Base-by-base conservation (phyloP, 2,888 invertebrate genomes). In the Tipula confusa region DNA sequence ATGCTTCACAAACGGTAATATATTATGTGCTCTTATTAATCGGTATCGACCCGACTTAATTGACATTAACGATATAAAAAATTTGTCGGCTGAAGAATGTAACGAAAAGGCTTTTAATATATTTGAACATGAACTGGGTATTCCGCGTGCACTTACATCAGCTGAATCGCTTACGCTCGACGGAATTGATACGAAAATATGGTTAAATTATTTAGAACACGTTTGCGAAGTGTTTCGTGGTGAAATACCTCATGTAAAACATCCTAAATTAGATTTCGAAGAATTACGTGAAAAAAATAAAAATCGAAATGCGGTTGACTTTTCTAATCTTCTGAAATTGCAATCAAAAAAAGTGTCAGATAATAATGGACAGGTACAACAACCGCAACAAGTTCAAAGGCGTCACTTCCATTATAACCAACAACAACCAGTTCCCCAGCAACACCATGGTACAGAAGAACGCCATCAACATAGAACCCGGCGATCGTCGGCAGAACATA, bases 171-270 rank as follows among this genome's bases (percentile, higher is more conserved):
- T 89, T 33, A 88, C 88, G 33, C 84, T 90, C 7, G 87, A 86
- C 13, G 87, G 87, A 38, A 85, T 89, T 4, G 90, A 90, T 84
- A 87, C 89, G 3, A 89, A 89, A 84, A 85, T 87, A n/a, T 90
- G 89, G 89, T 93, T 97, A 18, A 93, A 95, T 83, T 98, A 98
- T 88, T 91, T 98, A 85, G 93, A 95, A 82, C 95, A 97, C 89
- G 94, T 98, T 85, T 97, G 97, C 90, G 94, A 95, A 88, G 93
- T 94, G 83, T 98, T 98, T 91, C 94, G 96, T 86, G 96, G 97
- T 81, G 97, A 98, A 90, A 96, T 97, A 86, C 97, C 97, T 5
- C 93, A 94, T 87, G 92, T 94, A 84, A 94, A 94, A 87, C 94
- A 94, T 89, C 93, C 93, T 3, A 94, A 94, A 91, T 89, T 94